Conservation (phyloP, 2,113 vertebrate genomes). For the Kryptolebias marmoratus region DNA sequence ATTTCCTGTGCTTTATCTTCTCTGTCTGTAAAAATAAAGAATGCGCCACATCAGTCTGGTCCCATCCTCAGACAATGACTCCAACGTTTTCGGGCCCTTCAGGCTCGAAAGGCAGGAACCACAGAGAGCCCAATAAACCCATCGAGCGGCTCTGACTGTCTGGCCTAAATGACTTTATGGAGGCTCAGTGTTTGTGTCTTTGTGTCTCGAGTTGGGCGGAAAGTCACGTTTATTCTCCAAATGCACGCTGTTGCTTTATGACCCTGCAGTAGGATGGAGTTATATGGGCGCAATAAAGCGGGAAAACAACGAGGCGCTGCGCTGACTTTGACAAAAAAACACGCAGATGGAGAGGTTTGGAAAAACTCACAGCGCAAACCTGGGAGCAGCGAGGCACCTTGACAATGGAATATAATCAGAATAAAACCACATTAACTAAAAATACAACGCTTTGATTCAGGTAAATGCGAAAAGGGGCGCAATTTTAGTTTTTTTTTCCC, state of each 20-base stretch:
- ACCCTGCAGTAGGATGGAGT: constrained; percentile 69
- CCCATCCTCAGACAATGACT: constrained; percentile 69
- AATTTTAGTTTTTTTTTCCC: too few relatives aligned
- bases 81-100: constrained; percentile 66
- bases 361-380: not conserved
- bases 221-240: constrained; percentile 81
- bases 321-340: constrained; percentile 73
- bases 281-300: constrained; percentile 70
- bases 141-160: constrained; percentile 64
- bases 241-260: constrained; percentile 78
- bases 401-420: constrained; percentile 23
- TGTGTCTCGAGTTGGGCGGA: constrained; percentile 46
- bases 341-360: constrained; percentile 38
- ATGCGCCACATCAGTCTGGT: constrained; percentile 45
- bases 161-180: constrained; percentile 75
- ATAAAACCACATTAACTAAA: not conserved
- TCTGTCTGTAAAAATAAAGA: not conserved
- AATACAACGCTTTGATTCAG: constrained; percentile 3
- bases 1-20: constrained; percentile 42
- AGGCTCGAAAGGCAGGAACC: constrained; percentile 58
- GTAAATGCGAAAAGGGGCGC: not conserved
- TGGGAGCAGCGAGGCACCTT: constrained; percentile 30
- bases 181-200: constrained; percentile 20
- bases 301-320: constrained; percentile 43
- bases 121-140: constrained; percentile 70